Conservation (phyloP, 2,888 invertebrate species). For the Autographa gamma region DNA sequence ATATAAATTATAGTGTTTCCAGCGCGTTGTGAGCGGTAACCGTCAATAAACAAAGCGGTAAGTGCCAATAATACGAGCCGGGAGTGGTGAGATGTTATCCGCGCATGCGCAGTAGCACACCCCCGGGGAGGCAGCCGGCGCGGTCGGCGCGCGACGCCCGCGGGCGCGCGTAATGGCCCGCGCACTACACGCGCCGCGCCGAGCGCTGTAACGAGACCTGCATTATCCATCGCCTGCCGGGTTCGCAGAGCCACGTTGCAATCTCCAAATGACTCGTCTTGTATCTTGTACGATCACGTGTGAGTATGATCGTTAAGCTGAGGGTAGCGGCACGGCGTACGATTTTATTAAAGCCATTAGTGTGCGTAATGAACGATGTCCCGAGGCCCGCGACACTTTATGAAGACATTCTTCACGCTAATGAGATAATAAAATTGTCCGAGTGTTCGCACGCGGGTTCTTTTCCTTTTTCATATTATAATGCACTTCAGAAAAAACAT, state of each 20-base stretch:
- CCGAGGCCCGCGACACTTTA: conserved; percentile 82
- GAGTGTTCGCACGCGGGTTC: conserved; percentile 68
- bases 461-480: conserved; percentile 58
- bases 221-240: conserved; percentile 58
- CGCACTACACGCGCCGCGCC: conserved; percentile 39
- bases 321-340: conserved; percentile 67
- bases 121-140: conserved; percentile 69
- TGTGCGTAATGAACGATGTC: conserved; percentile 82
- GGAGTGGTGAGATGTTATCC: conserved; percentile 69
- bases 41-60: conserved; percentile 51
- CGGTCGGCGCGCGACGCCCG: conserved; percentile 57
- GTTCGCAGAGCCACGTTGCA: not conserved
- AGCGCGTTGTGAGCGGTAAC: conserved; percentile 23
- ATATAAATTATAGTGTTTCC: conserved; percentile 35
- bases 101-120: conserved; percentile 75
- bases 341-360: conserved; percentile 82
- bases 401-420: conserved; percentile 85
- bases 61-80: conserved; percentile 66
- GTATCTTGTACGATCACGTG: conserved; percentile 40
- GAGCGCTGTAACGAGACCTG: conserved; percentile 1
- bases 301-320: conserved; percentile 15
- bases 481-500: conserved; percentile 57
- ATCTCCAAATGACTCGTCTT: conserved; percentile 53
- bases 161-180: conserved; percentile 72
- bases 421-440: conserved; percentile 83